Base-by-base conservation (phyloP, 2,888 invertebrate species). In the Melinaea menophilus region DNA sequence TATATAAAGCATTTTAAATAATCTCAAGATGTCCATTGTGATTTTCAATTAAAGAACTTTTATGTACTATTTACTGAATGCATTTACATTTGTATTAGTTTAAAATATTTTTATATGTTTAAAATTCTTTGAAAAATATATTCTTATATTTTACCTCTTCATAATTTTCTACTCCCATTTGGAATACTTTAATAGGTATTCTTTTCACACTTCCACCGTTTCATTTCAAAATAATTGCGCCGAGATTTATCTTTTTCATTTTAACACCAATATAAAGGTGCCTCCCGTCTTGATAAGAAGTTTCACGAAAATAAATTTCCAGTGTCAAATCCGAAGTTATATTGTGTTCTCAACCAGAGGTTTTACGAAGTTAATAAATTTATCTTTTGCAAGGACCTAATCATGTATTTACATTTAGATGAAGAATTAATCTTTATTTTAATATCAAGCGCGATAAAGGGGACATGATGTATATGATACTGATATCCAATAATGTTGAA, bases 401-500 rank as follows among this genome's bases (percentile, higher is more conserved):
- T 55, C 59, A 4, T 41, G 57, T 55, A 69, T 63, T 59, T 60
- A 62, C 63, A 62, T 66, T 68, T 66, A 60, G 66, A 64, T 62
- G 59, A 35, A 34, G 34, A 35, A 58, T 63, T 65, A 68, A 70
- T 66, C 65, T 66, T 22, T 68, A 62, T 56, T 57, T 61, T 59
- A 33, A 81, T 83, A 80, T 80, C 79, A 81, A 78, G 75, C 72
- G 77, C 80, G 83, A 80, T 76, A 76, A 77, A 76, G 72, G 62
- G 69, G 71, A 72, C 72, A 72, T 72, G 68, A 74, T 60, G 73
- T 71, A 73, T 75, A 78, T 80, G 81, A 81, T 80, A 75, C 71
- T 73, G 72, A 75, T 77, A 81, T 78, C 81, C 82, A 85, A 85
- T 85, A 86, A 81, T 74, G 80, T 74, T 78, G 73, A 76, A 80